Conservation (phyloP, 2,797 vertebrate species). For the Propithecus deckenii region DNA sequence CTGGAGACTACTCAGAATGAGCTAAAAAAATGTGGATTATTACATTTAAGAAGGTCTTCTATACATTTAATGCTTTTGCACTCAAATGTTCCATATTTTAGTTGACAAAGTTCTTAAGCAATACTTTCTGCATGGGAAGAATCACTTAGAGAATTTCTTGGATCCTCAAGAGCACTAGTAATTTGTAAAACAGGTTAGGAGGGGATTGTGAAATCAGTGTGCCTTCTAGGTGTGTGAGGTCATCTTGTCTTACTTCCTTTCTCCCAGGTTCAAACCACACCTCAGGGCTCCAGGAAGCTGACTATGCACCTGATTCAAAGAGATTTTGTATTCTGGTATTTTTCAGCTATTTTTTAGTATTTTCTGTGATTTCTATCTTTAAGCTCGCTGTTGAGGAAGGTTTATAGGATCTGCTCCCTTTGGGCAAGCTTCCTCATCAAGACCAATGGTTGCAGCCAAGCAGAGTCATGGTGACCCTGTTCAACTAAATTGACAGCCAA, state of each 20-base stretch:
- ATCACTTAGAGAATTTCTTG: conserved; percentile 4
- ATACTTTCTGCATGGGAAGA: neutral
- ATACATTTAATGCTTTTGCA: neutral
- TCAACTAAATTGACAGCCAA: neutral
- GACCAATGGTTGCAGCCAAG: neutral
- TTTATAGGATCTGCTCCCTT: neutral
- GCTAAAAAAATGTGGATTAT: neutral
- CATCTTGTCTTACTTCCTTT: conserved; percentile 28
- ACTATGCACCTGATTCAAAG: neutral
- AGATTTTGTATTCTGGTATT: conserved; percentile 39
- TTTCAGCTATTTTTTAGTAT: neutral
- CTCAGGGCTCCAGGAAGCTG: conserved; percentile 21
- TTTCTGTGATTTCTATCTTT: neutral
- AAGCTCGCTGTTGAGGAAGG: neutral
- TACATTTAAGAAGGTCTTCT: neutral
- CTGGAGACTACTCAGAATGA: neutral
- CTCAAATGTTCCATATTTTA: neutral
- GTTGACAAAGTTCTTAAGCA: conserved; percentile 6
- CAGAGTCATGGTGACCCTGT: neutral
- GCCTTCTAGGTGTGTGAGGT: conserved; percentile 54
- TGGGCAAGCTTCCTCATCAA: neutral
- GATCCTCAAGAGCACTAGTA: neutral
- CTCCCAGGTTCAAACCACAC: conserved; percentile 1
- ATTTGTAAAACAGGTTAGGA: conserved; percentile 56
- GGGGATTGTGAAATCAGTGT: conserved; percentile 48